These are phyloP conservation scores for Gastrophryne carolinensis DNA, from an alignment of 2,797 vertebrate genomes.

Conservation along the genomic window DNA sequence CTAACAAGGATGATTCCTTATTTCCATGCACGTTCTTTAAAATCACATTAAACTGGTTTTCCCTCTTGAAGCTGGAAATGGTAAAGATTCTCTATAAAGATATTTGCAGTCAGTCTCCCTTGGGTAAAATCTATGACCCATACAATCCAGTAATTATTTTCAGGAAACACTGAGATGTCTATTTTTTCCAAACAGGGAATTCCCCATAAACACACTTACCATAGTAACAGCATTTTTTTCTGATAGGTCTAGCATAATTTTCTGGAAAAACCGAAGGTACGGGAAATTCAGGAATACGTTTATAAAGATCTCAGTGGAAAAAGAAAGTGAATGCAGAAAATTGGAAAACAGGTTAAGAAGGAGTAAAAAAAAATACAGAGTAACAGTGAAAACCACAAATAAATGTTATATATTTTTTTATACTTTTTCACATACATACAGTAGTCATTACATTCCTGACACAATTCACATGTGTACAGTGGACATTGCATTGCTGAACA, in stretches of 20 bases:
- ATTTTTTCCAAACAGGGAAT: constrained; percentile 23
- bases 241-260: background rate
- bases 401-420: no score
- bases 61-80: background rate
- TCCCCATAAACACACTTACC: constrained; percentile 28
- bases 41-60: background rate
- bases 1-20: background rate
- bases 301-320: background rate
- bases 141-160: constrained; percentile 1
- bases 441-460: no score
- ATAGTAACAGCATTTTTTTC: background rate
- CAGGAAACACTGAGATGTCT: constrained; percentile 22
- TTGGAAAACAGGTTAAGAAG: background rate
- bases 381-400: background rate
- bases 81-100: background rate
- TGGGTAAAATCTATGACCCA: background rate
- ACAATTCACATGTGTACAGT: no score
- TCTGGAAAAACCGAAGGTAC: constrained; percentile 20
- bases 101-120: background rate
- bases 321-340: background rate
- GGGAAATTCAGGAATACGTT: background rate
- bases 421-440: no score
- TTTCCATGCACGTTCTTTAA: background rate
- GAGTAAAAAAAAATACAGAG: background rate
- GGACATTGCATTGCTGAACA: no score